Conservation (phyloP, 2,888 invertebrate species). For the Euzophera pinguis region DNA sequence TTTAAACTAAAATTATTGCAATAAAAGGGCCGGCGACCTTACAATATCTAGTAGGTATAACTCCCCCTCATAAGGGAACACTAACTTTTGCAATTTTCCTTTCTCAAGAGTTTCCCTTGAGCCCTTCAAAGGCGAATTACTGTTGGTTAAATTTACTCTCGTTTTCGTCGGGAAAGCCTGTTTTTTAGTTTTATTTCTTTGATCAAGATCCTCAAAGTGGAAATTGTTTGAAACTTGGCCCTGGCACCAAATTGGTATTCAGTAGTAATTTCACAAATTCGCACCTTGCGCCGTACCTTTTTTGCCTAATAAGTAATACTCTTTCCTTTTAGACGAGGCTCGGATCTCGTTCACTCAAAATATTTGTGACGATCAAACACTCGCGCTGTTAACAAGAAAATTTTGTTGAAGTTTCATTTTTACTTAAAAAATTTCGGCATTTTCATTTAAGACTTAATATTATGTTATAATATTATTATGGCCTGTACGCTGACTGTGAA, state of each 20-base stretch:
- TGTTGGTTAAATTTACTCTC: conserved; percentile 75
- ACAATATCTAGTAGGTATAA: conserved; percentile 56
- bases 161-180: conserved; percentile 62
- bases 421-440: too few relatives aligned
- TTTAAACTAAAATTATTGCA: conserved; percentile 24
- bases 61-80: conserved; percentile 65
- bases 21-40: conserved; percentile 30
- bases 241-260: conserved; percentile 65
- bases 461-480: too few relatives aligned
- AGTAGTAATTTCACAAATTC: conserved; percentile 67
- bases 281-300: conserved; percentile 44
- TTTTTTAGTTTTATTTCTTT: conserved; percentile 77
- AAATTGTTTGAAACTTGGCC: conserved; percentile 70
- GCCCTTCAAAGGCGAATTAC: conserved; percentile 75
- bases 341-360: background rate
- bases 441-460: too few relatives aligned
- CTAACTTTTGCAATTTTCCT: conserved; percentile 77
- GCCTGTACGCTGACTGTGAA: too few relatives aligned
- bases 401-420: background rate
- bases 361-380: background rate
- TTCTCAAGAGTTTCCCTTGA: conserved; percentile 51
- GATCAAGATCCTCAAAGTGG: conserved; percentile 70
- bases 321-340: background rate
- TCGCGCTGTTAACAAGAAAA: background rate
- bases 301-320: conserved; percentile 14